These are phyloP conservation scores for Mustela lutreola DNA, from an alignment of 2,113 vertebrate species.

Conservation along the genomic window DNA sequence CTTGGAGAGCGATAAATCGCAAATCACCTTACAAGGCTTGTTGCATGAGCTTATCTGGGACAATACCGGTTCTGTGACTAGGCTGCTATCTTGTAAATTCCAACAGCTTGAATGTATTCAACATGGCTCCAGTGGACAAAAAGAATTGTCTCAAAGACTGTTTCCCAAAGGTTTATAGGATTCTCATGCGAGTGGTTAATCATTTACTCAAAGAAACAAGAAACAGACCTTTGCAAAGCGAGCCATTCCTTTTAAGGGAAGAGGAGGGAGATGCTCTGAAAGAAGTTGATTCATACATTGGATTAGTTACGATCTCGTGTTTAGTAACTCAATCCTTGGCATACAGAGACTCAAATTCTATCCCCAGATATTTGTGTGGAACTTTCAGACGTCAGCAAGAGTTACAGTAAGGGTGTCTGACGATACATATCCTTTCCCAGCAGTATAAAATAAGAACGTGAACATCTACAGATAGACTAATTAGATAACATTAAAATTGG, in stretches of 20 bases:
- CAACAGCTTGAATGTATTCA: constrained; percentile 44
- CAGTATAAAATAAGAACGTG: constrained; percentile 42
- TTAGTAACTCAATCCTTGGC: background rate
- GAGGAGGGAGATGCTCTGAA: constrained; percentile 26
- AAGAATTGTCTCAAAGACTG: constrained; percentile 52
- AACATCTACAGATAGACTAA: constrained; percentile 3
- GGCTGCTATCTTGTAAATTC: constrained; percentile 67
- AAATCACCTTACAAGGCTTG: constrained; percentile 43
- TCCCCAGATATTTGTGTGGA: background rate
- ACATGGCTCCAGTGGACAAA: constrained; percentile 62
- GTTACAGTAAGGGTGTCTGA: background rate
- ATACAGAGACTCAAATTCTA: constrained; percentile 47
- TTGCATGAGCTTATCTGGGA: constrained; percentile 50
- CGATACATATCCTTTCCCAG: background rate
- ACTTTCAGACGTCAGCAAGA: background rate
- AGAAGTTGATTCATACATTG: constrained; percentile 48
- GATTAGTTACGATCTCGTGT: constrained; percentile 40
- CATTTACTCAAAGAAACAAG: constrained; percentile 53
- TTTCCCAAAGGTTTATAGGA: constrained; percentile 65
- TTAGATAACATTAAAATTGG: background rate
- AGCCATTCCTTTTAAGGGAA: constrained; percentile 32
- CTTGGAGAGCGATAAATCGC: background rate
- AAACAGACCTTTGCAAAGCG: constrained; percentile 18
- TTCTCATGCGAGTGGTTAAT: constrained; percentile 44
- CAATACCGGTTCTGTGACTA: constrained; percentile 64